Percentiles rank a stretch among this genome's conserved stretches.
These are phyloP conservation scores for Linepithema humile DNA, from an alignment of 1,140 invertebrate species.

Conservation along the genomic window DNA sequence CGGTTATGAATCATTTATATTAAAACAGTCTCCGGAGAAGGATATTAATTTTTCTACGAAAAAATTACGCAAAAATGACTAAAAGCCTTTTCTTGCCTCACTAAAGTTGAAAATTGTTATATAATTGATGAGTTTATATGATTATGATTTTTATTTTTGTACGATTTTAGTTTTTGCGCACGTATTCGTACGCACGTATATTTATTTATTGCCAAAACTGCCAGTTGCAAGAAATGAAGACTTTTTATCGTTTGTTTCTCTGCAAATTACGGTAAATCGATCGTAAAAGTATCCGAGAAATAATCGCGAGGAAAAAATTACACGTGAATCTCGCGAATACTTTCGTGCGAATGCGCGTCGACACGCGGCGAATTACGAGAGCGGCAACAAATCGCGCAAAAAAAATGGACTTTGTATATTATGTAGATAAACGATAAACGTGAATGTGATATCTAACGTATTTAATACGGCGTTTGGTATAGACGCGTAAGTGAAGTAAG, in stretches of 20 bases:
- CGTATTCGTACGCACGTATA: neutral
- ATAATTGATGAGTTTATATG: conserved; percentile 15
- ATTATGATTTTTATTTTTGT: conserved; percentile 13
- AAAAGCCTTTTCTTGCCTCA: neutral
- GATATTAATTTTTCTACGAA: neutral
- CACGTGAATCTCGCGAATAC: too few relatives aligned
- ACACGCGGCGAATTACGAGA: too few relatives aligned
- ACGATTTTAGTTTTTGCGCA: neutral
- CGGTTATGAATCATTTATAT: neutral
- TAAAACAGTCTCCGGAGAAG: neutral
- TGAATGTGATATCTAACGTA: conserved; percentile 81
- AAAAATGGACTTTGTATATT: conserved; percentile 76
- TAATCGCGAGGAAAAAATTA: neutral
- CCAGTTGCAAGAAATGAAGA: neutral
- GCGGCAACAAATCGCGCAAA: neutral
- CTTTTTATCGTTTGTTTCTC: conserved; percentile 13
- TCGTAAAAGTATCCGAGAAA: neutral
- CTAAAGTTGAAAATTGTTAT: neutral
- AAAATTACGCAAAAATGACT: neutral
- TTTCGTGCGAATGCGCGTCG: too few relatives aligned
- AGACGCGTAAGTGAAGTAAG: conserved; percentile 55
- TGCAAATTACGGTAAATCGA: neutral
- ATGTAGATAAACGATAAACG: conserved; percentile 79
- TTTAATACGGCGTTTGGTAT: conserved; percentile 74
- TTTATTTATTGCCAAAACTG: conserved; percentile 22